These are phyloP conservation scores for Umimayanthus kanabou DNA, from an alignment of 92 coral and sea anemone species.

Conservation along the genomic window DNA sequence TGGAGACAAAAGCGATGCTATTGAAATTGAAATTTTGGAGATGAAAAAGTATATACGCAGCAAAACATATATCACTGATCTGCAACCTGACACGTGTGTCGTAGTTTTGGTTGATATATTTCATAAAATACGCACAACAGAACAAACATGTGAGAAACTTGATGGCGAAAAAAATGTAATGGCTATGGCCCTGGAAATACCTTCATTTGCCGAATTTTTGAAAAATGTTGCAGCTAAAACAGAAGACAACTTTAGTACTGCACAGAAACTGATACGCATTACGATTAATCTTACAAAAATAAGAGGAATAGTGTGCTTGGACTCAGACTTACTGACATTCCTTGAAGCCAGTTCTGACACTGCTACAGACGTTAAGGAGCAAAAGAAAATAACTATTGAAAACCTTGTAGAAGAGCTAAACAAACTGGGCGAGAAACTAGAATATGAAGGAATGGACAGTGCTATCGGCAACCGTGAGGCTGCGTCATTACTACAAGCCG, in stretches of 20 bases:
- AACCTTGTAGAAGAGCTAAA: conserved; percentile 1
- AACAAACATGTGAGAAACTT: not conserved
- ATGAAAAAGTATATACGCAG: conserved; percentile 3
- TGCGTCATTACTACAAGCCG: not conserved
- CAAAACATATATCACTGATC: not conserved
- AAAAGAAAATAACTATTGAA: not conserved
- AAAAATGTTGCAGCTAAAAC: not conserved
- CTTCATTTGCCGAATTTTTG: not conserved
- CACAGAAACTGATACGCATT: not conserved
- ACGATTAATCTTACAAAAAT: not conserved
- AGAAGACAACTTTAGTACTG: not conserved
- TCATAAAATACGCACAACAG: not conserved
- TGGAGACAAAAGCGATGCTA: not conserved
- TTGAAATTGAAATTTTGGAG: conserved; percentile 12
- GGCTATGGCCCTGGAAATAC: not conserved
- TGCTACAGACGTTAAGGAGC: not conserved
- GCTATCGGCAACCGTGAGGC: conserved; percentile 1
- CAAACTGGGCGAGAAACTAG: conserved; percentile 27
- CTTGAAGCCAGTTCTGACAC: not conserved
- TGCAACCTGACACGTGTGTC: not conserved
- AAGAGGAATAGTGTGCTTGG: not conserved
- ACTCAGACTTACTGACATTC: not conserved
- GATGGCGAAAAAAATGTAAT: not conserved
- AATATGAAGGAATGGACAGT: conserved; percentile 11
- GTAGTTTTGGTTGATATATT: not conserved